A percentile compares a stretch with the other conserved stretches of the same genome.
Evolutionary conservation across 2,113 vertebrate species (phyloP).

Genomic region (Ceyx margarethae): DNA sequence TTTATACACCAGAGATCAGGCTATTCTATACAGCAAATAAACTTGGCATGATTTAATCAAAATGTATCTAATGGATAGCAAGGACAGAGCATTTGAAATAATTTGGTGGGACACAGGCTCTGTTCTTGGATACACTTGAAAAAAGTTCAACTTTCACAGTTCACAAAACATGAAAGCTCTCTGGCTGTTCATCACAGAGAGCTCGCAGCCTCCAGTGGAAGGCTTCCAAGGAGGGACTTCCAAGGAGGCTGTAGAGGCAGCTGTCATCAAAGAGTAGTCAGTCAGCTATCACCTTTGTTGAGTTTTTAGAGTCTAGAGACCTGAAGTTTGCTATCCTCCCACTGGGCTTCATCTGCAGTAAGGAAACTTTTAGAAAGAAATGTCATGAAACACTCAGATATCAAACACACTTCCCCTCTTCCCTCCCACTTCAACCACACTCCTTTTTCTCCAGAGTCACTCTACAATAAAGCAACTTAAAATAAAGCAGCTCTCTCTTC

Average conservation of each 20-base stretch:
- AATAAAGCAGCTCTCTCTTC: neutral
- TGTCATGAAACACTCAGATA: neutral
- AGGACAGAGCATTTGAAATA: neutral
- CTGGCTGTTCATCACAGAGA: neutral
- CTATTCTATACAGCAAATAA: neutral
- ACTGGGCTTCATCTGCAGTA: neutral
- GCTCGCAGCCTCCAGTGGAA: neutral
- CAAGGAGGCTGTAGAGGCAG: neutral
- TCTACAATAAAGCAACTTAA: neutral
- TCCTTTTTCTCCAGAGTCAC: neutral
- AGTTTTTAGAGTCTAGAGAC: neutral
- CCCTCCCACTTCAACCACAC: neutral
- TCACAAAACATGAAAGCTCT: slow-evolving; percentile 6
- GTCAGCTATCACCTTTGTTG: slow-evolving; percentile 29
- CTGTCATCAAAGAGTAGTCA: slow-evolving; percentile 20
- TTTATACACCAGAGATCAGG: neutral
- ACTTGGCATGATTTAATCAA: neutral
- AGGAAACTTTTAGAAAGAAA: neutral
- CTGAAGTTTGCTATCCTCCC: slow-evolving; percentile 7
- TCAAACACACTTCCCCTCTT: neutral
- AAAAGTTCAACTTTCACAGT: neutral
- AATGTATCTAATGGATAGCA: neutral
- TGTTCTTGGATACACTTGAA: neutral
- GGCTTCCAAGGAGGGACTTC: slow-evolving; percentile 9
- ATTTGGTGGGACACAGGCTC: neutral